A percentile compares a stretch with the other conserved stretches of the same genome.
Evolutionary conservation across 2,888 invertebrate genomes (phyloP).

Genomic region (Psylliodes chrysocephalus): DNA sequence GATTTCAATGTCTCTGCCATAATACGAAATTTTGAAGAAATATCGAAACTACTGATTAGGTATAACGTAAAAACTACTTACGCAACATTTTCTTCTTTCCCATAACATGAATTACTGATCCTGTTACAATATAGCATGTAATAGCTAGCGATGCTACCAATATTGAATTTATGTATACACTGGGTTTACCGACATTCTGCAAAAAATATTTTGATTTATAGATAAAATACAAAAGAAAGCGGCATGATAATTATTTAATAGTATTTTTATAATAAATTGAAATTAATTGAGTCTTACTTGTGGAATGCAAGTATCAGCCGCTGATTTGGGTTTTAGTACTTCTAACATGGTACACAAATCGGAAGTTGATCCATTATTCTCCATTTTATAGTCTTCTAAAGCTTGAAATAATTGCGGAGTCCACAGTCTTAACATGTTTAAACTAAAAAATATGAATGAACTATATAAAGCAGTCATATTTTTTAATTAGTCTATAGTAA

Average conservation of each 20-base stretch:
- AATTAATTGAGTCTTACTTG: neutral
- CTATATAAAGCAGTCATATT: too few species aligned
- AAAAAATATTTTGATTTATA: too few species aligned
- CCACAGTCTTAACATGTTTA: conserved; percentile 84
- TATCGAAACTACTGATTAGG: too few species aligned
- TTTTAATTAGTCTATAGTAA: too few species aligned
- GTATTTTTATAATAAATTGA: neutral
- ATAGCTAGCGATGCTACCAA: conserved; percentile 73
- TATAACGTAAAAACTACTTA: conserved; percentile 53
- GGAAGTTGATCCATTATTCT: conserved; percentile 39
- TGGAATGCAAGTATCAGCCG: neutral
- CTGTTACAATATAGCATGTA: conserved; percentile 72
- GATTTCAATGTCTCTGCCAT: too few species aligned
- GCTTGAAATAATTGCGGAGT: conserved; percentile 85
- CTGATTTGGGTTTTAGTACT: conserved; percentile 50
- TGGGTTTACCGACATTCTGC: conserved; percentile 54
- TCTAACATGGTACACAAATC: conserved; percentile 64
- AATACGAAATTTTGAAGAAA: too few species aligned
- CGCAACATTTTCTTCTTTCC: conserved; percentile 69
- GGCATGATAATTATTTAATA: neutral
- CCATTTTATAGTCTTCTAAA: conserved; percentile 62
- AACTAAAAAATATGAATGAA: conserved; percentile 53
- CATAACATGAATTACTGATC: conserved; percentile 65
- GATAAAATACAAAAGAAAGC: neutral
- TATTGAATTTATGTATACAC: conserved; percentile 76